phyloP scores from a whole-genome alignment of 1,140 invertebrate species.

The Cydia splendana region DNA sequence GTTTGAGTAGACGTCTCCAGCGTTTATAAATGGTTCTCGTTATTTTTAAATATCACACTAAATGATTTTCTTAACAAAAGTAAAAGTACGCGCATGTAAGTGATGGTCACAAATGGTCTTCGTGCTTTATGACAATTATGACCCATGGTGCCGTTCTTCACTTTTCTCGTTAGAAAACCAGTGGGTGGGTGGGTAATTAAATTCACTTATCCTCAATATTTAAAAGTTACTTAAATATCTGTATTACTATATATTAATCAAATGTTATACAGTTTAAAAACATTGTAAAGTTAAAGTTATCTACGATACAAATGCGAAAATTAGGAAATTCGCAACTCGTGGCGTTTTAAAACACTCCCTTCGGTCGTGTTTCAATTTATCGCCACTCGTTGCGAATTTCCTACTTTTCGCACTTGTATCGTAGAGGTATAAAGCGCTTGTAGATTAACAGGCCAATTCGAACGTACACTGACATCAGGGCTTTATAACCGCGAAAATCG shows the following conservation, averaged over 20 bases:
- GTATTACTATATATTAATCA: too few species aligned
- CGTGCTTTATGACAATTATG: conserved; percentile 1
- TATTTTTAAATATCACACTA: conserved; percentile 49
- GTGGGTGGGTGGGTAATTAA: too few species aligned
- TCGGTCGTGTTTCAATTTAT: too few species aligned
- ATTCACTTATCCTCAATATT: too few species aligned
- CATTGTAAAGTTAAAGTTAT: not conserved
- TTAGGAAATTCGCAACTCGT: too few species aligned
- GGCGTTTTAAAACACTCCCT: too few species aligned
- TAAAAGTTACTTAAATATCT: too few species aligned
- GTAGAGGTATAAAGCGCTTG: not conserved
- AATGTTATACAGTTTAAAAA: not conserved
- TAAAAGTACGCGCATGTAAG: conserved; percentile 16
- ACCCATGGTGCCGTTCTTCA: not conserved
- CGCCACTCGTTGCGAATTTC: too few species aligned
- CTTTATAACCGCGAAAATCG: too few species aligned
- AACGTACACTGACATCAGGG: too few species aligned
- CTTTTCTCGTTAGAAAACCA: not conserved
- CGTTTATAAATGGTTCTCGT: conserved; percentile 59
- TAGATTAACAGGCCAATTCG: not conserved
- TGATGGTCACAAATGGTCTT: conserved; percentile 1
- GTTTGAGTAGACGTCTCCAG: conserved; percentile 49
- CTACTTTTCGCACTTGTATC: too few species aligned
- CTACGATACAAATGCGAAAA: too few species aligned
- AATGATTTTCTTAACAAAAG: conserved; percentile 23